Evolutionary conservation across 2,797 vertebrate genomes (phyloP).

Genomic region (Tragelaphus oryx): DNA sequence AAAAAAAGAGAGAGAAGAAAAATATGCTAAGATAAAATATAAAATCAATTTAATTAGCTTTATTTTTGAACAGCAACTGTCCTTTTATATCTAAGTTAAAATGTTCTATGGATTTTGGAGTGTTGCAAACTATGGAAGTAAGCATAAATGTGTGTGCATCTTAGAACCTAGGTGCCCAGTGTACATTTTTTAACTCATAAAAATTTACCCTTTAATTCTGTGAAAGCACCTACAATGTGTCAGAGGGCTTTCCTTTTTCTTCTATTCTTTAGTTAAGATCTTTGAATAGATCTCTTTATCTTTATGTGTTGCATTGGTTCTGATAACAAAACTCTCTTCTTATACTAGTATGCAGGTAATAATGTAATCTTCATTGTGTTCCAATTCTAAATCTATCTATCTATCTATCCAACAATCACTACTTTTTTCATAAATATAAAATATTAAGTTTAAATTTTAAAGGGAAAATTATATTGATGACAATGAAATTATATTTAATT

Average conservation of each 20-base stretch:
- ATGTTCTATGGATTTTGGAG: not conserved
- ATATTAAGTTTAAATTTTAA: not conserved
- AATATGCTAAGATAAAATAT: not conserved
- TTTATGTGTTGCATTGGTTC: not conserved
- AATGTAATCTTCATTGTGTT: not conserved
- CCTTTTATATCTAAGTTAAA: not conserved
- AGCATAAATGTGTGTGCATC: not conserved
- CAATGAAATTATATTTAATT: not conserved
- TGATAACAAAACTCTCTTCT: not conserved
- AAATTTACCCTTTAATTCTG: not conserved
- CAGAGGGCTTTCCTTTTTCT: not conserved
- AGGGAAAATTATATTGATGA: not conserved
- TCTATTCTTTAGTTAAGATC: not conserved
- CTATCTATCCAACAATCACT: not conserved
- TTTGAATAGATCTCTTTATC: not conserved
- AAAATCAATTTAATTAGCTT: not conserved
- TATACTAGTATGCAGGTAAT: not conserved
- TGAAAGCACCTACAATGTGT: not conserved
- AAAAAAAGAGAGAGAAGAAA: not conserved
- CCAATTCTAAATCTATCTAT: not conserved
- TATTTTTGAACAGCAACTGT: not conserved
- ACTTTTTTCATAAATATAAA: slow-evolving; percentile 1
- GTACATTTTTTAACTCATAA: not conserved
- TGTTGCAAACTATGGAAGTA: not conserved
- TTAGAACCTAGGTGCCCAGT: not conserved